Base-by-base conservation (phyloP, 92 coral and sea anemone genomes). In the Umimayanthus chanpuru region DNA sequence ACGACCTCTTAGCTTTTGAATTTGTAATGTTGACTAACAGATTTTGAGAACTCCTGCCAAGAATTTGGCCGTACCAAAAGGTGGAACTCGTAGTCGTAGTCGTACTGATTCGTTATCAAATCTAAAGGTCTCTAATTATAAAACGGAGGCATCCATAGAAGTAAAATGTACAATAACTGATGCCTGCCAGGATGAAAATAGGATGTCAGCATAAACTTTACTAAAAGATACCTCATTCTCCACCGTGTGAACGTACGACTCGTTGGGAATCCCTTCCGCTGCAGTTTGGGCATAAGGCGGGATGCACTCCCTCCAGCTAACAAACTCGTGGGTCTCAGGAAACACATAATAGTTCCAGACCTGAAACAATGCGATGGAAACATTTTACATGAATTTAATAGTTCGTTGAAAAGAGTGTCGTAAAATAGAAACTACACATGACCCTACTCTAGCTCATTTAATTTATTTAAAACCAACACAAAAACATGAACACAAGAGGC, bases 281-380 rank as follows among this genome's bases (percentile, higher is more conserved):
- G 94, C 98, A n/a, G 99, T 96, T 95, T 95, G 98, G 5, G 98
- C 94, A 89, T 97, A 95, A 2, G 99, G 98, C 20, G 96, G 99
- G 18, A 97, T 91, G 61, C 96, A 94, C 28, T 95, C 99, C 70
- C 89, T 92, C 99, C 99, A 97, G 90, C 89, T 95, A 41, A 93
- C 72, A 49, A 97, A 97, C 91, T 97, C 98, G 93, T 97, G 96
- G 15, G 99, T 97, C 88, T 97, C 99, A 28, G 99, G 98, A 64
- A 94, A 96, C 73, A 97, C 99, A 79, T 94, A 97, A 88, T 94
- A 97, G 76, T 95, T 93, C 99, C 99, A 97, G 77, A 97, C 97
- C 99, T 97, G 82, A 64, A 50, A 44, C 6, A 76, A 68, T 28
- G 85, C 36, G 6, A 87, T 71, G 64, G 79, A 32, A n/a, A 70